Evolutionary conservation across 2,888 invertebrate species (phyloP).

Genomic region (Tuta absoluta): DNA sequence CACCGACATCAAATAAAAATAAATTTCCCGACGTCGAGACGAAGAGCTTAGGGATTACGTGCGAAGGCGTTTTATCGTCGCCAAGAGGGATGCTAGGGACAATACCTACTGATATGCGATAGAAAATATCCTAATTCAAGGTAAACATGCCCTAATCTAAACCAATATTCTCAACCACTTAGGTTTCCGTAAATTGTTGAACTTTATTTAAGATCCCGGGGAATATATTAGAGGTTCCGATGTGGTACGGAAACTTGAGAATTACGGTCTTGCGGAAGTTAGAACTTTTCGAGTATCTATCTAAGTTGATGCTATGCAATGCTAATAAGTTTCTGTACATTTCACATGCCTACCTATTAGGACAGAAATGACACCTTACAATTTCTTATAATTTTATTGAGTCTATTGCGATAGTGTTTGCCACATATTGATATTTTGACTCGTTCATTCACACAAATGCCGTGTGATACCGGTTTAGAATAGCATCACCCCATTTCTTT

Average conservation of each 20-base stretch:
- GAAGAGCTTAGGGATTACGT: neutral
- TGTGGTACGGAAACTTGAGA: constrained; percentile 3
- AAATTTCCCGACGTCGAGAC: neutral
- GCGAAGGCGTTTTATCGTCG: neutral
- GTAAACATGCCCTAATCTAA: neutral
- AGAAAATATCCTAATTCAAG: neutral
- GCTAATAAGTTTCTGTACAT: too few species aligned
- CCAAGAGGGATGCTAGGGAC: neutral
- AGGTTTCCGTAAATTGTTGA: neutral
- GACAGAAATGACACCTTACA: too few species aligned
- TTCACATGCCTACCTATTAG: too few species aligned
- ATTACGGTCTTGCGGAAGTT: neutral
- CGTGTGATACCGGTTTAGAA: too few species aligned
- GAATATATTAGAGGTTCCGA: neutral
- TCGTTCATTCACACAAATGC: too few species aligned
- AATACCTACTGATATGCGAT: neutral
- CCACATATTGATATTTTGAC: too few species aligned
- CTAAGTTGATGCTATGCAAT: too few species aligned
- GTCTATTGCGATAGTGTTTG: too few species aligned
- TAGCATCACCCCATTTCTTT: too few species aligned
- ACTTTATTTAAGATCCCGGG: neutral
- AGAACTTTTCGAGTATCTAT: too few species aligned
- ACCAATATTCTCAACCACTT: neutral
- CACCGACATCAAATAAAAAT: constrained; percentile 2
- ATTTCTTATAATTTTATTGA: too few species aligned